These are phyloP conservation scores for Otolemur crassicaudatus DNA, from an alignment of 2,797 vertebrate species.

Conservation along the genomic window DNA sequence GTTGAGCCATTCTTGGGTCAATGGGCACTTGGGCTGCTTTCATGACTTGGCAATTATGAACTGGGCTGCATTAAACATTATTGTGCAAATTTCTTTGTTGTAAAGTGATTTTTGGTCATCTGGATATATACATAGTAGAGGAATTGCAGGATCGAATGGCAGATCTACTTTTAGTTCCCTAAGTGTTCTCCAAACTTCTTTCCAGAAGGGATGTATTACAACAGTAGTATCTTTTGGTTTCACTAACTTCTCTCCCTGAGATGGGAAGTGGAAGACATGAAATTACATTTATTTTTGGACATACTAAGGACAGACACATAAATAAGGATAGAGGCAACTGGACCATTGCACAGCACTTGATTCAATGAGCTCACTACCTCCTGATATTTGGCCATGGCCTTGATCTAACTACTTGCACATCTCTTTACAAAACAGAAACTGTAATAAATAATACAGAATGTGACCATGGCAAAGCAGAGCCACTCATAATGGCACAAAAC, in stretches of 20 bases:
- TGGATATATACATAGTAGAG: too few relatives aligned
- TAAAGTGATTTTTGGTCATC: too few relatives aligned
- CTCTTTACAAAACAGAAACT: background rate
- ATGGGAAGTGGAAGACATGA: background rate
- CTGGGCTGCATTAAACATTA: too few relatives aligned
- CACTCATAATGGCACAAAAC: background rate
- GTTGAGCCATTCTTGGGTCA: too few relatives aligned
- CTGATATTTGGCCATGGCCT: background rate
- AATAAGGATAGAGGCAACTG: background rate
- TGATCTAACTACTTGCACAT: too few relatives aligned
- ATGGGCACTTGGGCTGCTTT: too few relatives aligned
- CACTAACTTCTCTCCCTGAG: background rate
- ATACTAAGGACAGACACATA: background rate
- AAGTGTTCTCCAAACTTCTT: too few relatives aligned
- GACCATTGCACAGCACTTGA: background rate
- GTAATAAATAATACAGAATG: accelerated
- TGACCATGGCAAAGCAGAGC: background rate
- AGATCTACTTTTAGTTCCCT: too few relatives aligned
- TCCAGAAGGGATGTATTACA: too few relatives aligned
- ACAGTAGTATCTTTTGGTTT: background rate
- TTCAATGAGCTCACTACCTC: accelerated
- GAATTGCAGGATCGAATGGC: too few relatives aligned
- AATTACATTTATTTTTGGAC: background rate
- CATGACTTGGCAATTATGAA: too few relatives aligned
- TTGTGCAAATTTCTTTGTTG: too few relatives aligned